These are phyloP conservation scores for Acromyrmex charruanus DNA, from an alignment of 1,140 invertebrate species.

Conservation along the genomic window DNA sequence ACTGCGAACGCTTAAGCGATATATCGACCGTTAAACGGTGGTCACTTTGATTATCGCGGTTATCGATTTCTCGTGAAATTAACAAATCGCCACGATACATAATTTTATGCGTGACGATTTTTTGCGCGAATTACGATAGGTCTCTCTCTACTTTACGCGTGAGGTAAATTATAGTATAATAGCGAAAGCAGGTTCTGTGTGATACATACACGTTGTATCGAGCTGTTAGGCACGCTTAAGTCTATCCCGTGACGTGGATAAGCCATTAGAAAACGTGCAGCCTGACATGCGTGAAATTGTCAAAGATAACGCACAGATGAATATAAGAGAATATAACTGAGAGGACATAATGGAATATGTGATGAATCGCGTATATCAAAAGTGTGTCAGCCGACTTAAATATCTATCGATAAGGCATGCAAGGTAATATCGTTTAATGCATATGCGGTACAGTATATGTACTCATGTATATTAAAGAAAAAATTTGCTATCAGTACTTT, in stretches of 20 bases:
- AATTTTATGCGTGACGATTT: conserved; percentile 40
- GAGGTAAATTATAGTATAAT: neutral
- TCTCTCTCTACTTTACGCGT: conserved; percentile 15
- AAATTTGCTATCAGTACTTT: neutral
- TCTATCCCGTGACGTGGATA: conserved; percentile 4
- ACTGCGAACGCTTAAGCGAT: neutral
- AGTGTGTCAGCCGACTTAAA: conserved; percentile 9
- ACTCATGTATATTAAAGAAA: neutral
- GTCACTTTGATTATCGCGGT: neutral
- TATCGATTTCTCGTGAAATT: conserved; percentile 25
- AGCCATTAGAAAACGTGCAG: conserved; percentile 13
- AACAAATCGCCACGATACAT: conserved; percentile 12
- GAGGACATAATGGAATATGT: conserved; percentile 7
- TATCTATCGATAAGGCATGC: neutral
- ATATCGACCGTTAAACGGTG: conserved; percentile 2
- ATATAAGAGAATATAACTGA: neutral
- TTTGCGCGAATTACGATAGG: conserved; percentile 34
- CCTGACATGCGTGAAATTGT: conserved; percentile 21
- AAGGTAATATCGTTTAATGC: neutral
- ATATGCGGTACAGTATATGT: neutral
- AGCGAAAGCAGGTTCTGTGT: neutral
- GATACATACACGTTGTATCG: conserved; percentile 15
- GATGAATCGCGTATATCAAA: conserved; percentile 24
- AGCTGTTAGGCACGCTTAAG: conserved; percentile 27
- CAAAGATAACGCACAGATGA: neutral